Base-by-base conservation (phyloP, 1,140 invertebrate genomes). In the Magallana ariakensis region DNA sequence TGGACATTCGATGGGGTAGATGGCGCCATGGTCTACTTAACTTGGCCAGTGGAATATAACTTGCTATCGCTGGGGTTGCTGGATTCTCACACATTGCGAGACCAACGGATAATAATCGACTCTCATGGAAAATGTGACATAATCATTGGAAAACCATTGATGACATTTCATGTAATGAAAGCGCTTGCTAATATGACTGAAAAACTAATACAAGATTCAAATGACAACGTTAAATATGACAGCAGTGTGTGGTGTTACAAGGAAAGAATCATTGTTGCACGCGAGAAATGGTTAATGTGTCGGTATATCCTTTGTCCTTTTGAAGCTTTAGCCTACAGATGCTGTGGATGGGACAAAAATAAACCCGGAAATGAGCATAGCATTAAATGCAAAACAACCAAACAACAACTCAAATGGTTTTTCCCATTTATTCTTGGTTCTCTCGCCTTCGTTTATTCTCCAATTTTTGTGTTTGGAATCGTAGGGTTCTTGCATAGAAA, bases 211-310 rank as follows among this genome's bases (percentile, higher is more conserved):
- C 13, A 7, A 5, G 66, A 75, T 75, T 75, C 66, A 75, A 75
- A 75, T 19, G 62, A 66, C 19, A 26, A 26, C 9, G 15, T 75
- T 19, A 75, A 81, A 8, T 88, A 88, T 80, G 66, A 88, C 10
- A 66, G 83, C 3, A 88, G 87, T 22, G 84, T 86, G n/a, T 88
- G 82, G 66, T 87, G 87, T 80, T 88, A 84, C 33, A 88, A 88
- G 54, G 70, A 86, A 56, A 60, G 83, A 62, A 86, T 86, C 26
- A 81, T 62, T n/a, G 84, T 84, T 9, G 10, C 54, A 6, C 55
- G 84, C 1, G 54, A 70, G 2, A 19, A 84, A 46, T 85, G 84
- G 57, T 9, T 54, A 15, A 22, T 88, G 66, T 88, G 87, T 53
- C 46, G 58, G 0, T 66, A 86, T 53, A 55, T 86, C 8, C n/a